Base-by-base conservation (phyloP, 2,113 vertebrate species). In the Tyto alba region DNA sequence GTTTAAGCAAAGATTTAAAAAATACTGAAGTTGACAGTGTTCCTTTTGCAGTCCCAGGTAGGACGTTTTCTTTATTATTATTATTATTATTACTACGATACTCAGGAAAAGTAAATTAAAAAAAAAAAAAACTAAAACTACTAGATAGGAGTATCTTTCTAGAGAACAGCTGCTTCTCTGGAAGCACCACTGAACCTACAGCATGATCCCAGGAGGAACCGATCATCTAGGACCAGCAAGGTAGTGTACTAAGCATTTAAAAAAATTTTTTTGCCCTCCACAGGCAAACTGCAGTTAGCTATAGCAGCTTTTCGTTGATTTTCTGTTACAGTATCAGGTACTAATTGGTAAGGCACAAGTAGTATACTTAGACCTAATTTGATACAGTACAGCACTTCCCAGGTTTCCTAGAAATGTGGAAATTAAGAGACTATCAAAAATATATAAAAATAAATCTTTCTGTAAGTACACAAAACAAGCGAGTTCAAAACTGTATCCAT, bases 281-380 rank as follows among this genome's bases (percentile, higher is more conserved):
- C 29, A 60, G 50, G 16, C 21, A 68, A 50, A 50, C 13, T n/a
- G 11, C 6, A 30, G 30, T 27, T 9, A 22, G 10, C 27, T 45
- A 4, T 1, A 43, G 10, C 48, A 7, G 7, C 23, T 66, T 52
- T 34, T 23, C 1, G 0, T 26, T 43, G 4, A 3, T 14, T 74
- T 81, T 16, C 27, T 20, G 21, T 45, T 48, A 55, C 4, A 56
- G 55, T 15, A 56, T 1, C 9, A 56, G 21, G 18, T 20, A n/a
- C 14, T 52, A 59, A 66, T 0, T 17, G 23, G 10, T 38, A 32
- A 41, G 30, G 47, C 14, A 69, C 7, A 34, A 27, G 18, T 6
- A 26, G 7, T 4, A 68, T 4, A 36, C 45, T 22, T 32, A 38
- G 10, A 41, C 21, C 36, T 52, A 23, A 40, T 29, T 18, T 19